Conservation (phyloP, 1,140 invertebrate species). For the Sinonovacula constricta region DNA sequence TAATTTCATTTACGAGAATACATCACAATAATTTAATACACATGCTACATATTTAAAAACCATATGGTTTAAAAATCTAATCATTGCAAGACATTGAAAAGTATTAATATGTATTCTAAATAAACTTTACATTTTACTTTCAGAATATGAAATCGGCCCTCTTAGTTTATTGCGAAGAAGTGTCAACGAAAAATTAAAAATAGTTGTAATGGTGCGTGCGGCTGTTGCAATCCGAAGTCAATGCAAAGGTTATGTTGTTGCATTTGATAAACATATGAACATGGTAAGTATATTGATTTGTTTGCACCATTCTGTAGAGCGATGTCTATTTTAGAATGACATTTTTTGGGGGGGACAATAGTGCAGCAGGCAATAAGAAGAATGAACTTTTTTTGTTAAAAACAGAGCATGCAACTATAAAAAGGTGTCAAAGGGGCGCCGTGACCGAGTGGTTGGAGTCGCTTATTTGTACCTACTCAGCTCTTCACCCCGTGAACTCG, state of each 20-base stretch:
- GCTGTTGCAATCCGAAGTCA: slow-evolving; percentile 85
- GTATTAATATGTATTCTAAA: neutral
- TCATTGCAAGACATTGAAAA: neutral
- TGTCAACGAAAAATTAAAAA: slow-evolving; percentile 70
- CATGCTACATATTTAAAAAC: neutral
- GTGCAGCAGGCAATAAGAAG: too few species aligned
- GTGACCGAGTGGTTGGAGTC: too few species aligned
- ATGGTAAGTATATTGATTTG: slow-evolving; percentile 78
- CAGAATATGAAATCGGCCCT: slow-evolving; percentile 69
- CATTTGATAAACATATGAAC: slow-evolving; percentile 98
- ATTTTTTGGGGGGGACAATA: too few species aligned
- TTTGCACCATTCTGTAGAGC: neutral
- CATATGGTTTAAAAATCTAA: neutral
- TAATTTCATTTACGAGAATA: neutral
- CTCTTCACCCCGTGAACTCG: too few species aligned
- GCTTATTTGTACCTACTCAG: too few species aligned
- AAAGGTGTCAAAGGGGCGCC: neutral
- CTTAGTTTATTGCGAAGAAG: slow-evolving; percentile 69
- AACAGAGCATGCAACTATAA: neutral
- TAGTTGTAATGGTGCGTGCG: slow-evolving; percentile 79
- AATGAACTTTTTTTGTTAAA: neutral
- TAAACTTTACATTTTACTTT: slow-evolving; percentile 34
- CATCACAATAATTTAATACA: slow-evolving; percentile 1
- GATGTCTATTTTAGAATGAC: neutral
- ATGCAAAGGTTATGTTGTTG: slow-evolving; percentile 88